These are phyloP conservation scores for Bibio marci DNA, from an alignment of 2,888 invertebrate species.

Conservation along the genomic window DNA sequence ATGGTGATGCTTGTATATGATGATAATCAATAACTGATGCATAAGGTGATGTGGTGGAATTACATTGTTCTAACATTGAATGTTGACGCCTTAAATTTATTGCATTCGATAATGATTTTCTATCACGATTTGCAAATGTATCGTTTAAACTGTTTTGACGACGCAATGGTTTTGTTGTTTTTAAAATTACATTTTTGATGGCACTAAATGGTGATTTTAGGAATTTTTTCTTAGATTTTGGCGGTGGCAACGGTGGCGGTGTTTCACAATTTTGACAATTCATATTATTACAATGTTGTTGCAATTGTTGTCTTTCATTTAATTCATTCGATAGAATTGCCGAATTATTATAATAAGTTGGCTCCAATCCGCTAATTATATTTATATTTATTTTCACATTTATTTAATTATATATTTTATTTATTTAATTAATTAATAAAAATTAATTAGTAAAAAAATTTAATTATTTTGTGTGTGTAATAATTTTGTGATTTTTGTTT, in stretches of 20 bases:
- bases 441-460: too few species aligned
- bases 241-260: constrained; percentile 22
- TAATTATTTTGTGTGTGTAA: too few species aligned
- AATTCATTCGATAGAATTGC: constrained; percentile 1
- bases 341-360: constrained; percentile 14
- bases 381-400: constrained; percentile 2
- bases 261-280: constrained; percentile 8
- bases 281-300: constrained; percentile 7
- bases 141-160: constrained; percentile 30
- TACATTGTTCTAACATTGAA: constrained; percentile 27
- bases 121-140: constrained; percentile 12
- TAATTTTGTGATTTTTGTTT: too few species aligned
- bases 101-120: constrained; percentile 21
- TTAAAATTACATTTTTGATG: constrained; percentile 26
- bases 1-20: constrained; percentile 5
- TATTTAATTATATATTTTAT: too few species aligned
- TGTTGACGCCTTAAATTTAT: constrained; percentile 23
- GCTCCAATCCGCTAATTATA: constrained; percentile 26
- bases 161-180: constrained; percentile 24
- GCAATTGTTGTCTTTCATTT: constrained; percentile 14
- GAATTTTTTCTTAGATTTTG: constrained; percentile 26
- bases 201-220: constrained; percentile 26
- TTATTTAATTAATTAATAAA: too few species aligned
- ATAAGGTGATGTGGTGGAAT: neutral
- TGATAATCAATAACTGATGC: neutral